Evolutionary conservation across 2,113 vertebrate species (phyloP).

Genomic region (Sardina pilchardus): DNA sequence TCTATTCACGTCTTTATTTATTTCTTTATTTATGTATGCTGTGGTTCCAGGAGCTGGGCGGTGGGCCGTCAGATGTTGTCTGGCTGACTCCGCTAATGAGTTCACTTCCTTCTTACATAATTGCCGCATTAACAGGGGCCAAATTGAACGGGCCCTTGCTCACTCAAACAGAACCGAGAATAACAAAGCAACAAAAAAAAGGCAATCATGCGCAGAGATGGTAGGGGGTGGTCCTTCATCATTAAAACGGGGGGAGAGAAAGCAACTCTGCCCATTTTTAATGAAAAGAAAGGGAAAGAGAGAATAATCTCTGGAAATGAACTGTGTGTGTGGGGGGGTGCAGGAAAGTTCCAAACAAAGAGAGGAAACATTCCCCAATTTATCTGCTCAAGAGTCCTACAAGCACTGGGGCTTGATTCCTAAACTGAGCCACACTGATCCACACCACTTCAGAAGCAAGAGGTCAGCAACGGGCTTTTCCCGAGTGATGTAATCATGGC

Average conservation of each 20-base stretch:
- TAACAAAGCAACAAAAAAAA: not conserved
- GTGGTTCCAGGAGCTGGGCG: not conserved
- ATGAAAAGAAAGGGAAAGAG: not conserved
- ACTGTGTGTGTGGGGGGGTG: not conserved
- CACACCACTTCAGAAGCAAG: no score
- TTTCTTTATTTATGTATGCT: not conserved
- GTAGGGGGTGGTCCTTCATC: not conserved
- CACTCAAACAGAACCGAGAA: not conserved
- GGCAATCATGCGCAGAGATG: not conserved
- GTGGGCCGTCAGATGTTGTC: conserved; percentile 3
- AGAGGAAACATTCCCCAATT: no score
- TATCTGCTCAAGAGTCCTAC: no score
- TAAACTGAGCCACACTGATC: no score
- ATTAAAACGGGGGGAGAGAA: not conserved
- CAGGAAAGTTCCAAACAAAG: not conserved
- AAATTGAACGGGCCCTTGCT: conserved; percentile 12
- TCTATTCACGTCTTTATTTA: not conserved
- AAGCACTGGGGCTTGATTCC: no score
- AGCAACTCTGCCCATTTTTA: not conserved
- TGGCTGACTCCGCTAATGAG: conserved; percentile 27
- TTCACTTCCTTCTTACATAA: conserved; percentile 34
- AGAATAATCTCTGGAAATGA: not conserved
- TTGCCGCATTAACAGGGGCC: conserved; percentile 16
- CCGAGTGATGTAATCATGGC: no score
- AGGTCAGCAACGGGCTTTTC: no score